Evolutionary conservation across 2,113 vertebrate genomes (phyloP).

Genomic region (Notechis scutatus): DNA sequence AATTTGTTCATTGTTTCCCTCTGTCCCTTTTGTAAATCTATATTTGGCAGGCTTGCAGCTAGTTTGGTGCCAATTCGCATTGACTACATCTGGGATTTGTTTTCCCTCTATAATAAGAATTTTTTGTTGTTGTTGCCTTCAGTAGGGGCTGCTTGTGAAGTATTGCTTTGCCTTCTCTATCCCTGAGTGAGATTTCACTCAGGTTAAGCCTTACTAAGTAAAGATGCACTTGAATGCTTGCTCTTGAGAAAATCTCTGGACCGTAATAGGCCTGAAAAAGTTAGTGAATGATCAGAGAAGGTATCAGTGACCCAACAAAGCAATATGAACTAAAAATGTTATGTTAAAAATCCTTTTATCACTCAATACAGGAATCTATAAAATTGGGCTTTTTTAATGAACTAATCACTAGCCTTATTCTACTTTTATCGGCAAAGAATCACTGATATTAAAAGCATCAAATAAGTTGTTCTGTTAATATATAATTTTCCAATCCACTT

Average conservation of each 20-base stretch:
- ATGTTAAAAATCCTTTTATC: not conserved
- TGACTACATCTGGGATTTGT: constrained; percentile 15
- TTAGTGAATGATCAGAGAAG: not conserved
- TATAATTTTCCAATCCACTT: not conserved
- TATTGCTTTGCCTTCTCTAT: not conserved
- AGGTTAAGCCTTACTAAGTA: not conserved
- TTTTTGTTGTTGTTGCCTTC: not conserved
- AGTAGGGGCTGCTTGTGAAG: not conserved
- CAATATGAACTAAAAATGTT: not conserved
- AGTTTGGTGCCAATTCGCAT: constrained; percentile 1
- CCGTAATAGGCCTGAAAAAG: not conserved
- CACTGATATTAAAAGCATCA: not conserved
- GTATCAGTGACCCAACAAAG: not conserved
- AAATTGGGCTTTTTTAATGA: not conserved
- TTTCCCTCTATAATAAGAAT: constrained; percentile 1
- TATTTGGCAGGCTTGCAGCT: not conserved
- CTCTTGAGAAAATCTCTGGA: not conserved
- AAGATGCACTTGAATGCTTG: not conserved
- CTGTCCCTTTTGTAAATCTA: constrained; percentile 6
- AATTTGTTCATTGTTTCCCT: constrained; percentile 12
- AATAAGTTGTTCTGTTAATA: not conserved
- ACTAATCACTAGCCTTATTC: not conserved
- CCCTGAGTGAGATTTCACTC: not conserved
- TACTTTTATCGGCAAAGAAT: not conserved
- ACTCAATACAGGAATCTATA: not conserved